Conservation (phyloP, 64 coral and sea anemone genomes). For the Stichodactyla helianthus region DNA sequence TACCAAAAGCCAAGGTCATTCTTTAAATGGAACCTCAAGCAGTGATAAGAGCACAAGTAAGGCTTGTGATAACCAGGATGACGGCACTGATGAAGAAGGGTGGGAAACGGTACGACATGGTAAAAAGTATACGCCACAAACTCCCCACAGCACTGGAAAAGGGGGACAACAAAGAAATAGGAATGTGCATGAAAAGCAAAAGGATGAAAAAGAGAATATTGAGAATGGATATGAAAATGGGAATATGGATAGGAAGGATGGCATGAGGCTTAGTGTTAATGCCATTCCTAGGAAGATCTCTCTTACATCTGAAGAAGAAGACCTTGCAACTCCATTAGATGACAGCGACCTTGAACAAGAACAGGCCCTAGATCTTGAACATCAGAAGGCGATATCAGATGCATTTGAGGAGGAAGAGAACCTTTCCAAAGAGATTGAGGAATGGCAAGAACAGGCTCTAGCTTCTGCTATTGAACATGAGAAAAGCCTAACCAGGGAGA, state of each 20-base stretch:
- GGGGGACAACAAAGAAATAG: conserved; percentile 28
- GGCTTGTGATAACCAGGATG: conserved; percentile 1
- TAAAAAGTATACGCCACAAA: conserved; percentile 41
- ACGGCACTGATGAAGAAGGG: conserved; percentile 63
- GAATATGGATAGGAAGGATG: conserved; percentile 20
- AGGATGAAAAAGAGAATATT: neutral
- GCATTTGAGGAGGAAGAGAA: conserved; percentile 72
- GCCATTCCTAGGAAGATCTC: neutral
- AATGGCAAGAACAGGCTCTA: conserved; percentile 75
- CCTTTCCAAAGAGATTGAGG: conserved; percentile 63
- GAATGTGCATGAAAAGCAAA: conserved; percentile 19
- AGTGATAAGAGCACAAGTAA: neutral
- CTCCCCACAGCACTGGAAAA: conserved; percentile 1
- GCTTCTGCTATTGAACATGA: conserved; percentile 94
- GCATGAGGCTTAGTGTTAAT: neutral
- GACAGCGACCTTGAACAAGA: conserved; percentile 68
- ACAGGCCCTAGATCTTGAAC: conserved; percentile 57
- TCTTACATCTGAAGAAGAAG: conserved; percentile 10
- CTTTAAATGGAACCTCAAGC: neutral
- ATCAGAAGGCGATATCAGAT: conserved; percentile 79
- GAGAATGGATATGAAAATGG: conserved; percentile 20
- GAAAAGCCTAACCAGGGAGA: conserved; percentile 77
- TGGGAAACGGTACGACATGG: conserved; percentile 94
- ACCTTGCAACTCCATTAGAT: conserved; percentile 32
- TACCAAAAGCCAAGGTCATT: neutral